Percentiles rank a stretch among this genome's conserved stretches.
Conservation (phyloP, 2,113 vertebrate genomes). For the Fukomys damarensis region DNA sequence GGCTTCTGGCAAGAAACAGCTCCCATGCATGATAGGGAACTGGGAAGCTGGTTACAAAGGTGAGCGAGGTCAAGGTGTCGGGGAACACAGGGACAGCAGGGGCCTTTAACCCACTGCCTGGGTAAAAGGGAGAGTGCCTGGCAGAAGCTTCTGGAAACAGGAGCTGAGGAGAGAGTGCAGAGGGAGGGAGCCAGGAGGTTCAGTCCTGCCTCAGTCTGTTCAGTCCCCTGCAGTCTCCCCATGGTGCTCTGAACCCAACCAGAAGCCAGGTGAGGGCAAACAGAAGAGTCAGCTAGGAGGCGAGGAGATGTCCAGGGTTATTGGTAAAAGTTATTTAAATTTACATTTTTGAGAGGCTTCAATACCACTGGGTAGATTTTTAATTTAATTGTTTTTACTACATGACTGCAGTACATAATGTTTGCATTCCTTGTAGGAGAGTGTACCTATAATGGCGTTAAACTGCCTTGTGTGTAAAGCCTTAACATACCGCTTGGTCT, state of each 20-base stretch:
- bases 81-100: not conserved
- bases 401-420: too few relatives aligned
- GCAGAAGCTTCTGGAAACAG: not conserved
- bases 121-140: not conserved
- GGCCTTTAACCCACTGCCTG: not conserved
- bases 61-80: not conserved
- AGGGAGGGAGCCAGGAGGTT: not conserved
- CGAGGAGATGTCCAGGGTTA: not conserved
- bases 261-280: not conserved
- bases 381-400: too few relatives aligned
- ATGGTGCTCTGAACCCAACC: not conserved
- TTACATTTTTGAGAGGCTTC: not conserved
- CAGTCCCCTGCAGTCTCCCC: not conserved
- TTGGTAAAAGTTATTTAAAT: not conserved
- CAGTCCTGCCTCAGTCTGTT: accelerated
- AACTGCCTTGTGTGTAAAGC: not conserved
- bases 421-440: not conserved
- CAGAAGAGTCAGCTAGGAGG: not conserved
- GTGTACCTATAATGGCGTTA: not conserved
- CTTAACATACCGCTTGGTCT: too few relatives aligned
- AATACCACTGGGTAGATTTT: not conserved
- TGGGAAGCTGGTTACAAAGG: not conserved
- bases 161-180: not conserved
- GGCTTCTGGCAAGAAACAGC: not conserved
- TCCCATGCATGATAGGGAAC: not conserved